These are phyloP conservation scores for Diarsia mendica DNA, from an alignment of 2,888 invertebrate species.

Conservation along the genomic window DNA sequence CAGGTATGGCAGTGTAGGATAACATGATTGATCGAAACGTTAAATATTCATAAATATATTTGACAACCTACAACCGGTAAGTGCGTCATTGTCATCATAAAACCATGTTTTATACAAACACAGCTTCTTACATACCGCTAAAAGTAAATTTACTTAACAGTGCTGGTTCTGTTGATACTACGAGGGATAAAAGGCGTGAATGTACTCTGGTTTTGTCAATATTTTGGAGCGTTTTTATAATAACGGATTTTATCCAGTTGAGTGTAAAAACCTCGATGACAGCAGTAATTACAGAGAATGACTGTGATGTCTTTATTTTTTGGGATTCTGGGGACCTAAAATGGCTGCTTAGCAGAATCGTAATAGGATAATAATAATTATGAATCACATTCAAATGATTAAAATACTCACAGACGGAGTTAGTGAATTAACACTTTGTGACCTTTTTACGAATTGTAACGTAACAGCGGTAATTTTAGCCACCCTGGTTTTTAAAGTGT, in stretches of 20 bases:
- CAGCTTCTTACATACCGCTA: slow-evolving; percentile 34
- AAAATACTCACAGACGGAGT: too few relatives aligned
- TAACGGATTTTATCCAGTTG: background rate
- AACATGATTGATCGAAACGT: slow-evolving; percentile 4
- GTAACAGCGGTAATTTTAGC: too few relatives aligned
- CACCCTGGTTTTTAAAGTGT: too few relatives aligned
- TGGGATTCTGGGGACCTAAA: too few relatives aligned
- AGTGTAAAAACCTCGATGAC: background rate
- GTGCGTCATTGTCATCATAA: slow-evolving; percentile 35
- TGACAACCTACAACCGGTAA: slow-evolving; percentile 31
- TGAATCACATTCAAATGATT: too few relatives aligned
- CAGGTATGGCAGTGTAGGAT: background rate
- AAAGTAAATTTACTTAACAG: slow-evolving; percentile 36
- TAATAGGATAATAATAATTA: too few relatives aligned
- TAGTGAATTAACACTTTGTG: too few relatives aligned
- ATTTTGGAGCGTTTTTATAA: slow-evolving; percentile 12
- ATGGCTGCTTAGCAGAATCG: too few relatives aligned
- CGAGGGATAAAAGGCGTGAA: slow-evolving; percentile 36
- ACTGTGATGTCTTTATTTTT: too few relatives aligned
- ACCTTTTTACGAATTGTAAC: too few relatives aligned
- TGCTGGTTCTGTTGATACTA: slow-evolving; percentile 30
- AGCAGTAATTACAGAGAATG: background rate
- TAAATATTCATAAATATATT: slow-evolving; percentile 26
- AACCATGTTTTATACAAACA: slow-evolving; percentile 37
- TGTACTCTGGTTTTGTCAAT: slow-evolving; percentile 30